Base-by-base conservation (phyloP, 2,888 invertebrate genomes). In the Chrysina gloriosa region DNA sequence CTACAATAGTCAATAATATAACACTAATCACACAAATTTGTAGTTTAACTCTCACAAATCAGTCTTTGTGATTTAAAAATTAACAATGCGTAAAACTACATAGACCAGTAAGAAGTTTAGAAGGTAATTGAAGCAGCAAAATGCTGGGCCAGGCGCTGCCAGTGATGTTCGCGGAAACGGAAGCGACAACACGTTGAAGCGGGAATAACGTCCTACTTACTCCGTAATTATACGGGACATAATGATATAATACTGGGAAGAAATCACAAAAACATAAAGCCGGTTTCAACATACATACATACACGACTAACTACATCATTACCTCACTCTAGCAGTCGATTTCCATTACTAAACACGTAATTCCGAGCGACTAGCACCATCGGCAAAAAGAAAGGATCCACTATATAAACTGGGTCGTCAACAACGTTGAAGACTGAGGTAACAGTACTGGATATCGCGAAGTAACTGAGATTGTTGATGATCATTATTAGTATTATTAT, bases 391-490 rank as follows among this genome's bases (percentile, higher is more conserved):
- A 14, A 39, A 25, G n/a, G 9, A 54, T 39, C 23, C 14, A 58
- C 39, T 14, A 11, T 23, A 6, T 14, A 16, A 58, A 6, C 5
- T 14, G 11, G 14, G 39, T 58, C 39, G 39, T 39, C 39, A 58
- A 39, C 58, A 39, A 58, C 23, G n/a, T 23, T 39, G 7, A 39
- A 58, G 58, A 58, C 39, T 58, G 39, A 39, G 27, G 14, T 58
- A 58, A 58, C 58, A 58, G 58, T 58, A 39, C 58, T 23, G 23
- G 58, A 42, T 58, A 58, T 58, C 39, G 5, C 16, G 39, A 39
- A 25, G 39, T 31, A 58, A 25, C 39, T 23, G 14, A 11, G n/a
- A 58, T 23, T 14, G 39, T 39, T 58, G 39, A 58, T 58, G 58
- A 58, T 56, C 23, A 16, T 58, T 36, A 25, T 39, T 39, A 39